These are phyloP conservation scores for Temnothorax ravouxi DNA, from an alignment of 2,888 invertebrate genomes.

Conservation along the genomic window DNA sequence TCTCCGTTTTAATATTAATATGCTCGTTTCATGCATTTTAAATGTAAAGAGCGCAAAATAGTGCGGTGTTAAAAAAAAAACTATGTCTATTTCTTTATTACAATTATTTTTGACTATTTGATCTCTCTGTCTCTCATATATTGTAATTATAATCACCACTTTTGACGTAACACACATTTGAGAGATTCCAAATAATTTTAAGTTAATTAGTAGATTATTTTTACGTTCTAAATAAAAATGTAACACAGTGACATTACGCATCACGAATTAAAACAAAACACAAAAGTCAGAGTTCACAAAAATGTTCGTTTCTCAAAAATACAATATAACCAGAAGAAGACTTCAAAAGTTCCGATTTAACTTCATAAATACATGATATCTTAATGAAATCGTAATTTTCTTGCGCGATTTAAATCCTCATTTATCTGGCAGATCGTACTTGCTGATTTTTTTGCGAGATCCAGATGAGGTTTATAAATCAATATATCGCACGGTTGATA, in stretches of 20 bases:
- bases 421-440: constrained; percentile 29
- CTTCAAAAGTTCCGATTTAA: neutral
- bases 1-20: neutral
- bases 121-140: neutral
- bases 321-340: too few relatives aligned
- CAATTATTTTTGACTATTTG: neutral
- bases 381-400: constrained; percentile 53
- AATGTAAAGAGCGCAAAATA: neutral
- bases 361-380: constrained; percentile 34
- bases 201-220: neutral
- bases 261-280: neutral
- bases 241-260: neutral
- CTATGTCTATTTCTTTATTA: neutral
- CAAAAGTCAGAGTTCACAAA: neutral
- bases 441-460: constrained; percentile 25
- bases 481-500: constrained; percentile 53
- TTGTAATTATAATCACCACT: neutral
- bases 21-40: neutral
- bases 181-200: neutral
- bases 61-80: neutral
- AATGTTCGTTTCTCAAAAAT: neutral
- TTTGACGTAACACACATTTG: neutral
- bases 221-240: neutral
- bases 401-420: constrained; percentile 14
- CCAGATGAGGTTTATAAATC: constrained; percentile 58